Conservation (phyloP, 2,797 vertebrate species). For the Epinephelus awoara region DNA sequence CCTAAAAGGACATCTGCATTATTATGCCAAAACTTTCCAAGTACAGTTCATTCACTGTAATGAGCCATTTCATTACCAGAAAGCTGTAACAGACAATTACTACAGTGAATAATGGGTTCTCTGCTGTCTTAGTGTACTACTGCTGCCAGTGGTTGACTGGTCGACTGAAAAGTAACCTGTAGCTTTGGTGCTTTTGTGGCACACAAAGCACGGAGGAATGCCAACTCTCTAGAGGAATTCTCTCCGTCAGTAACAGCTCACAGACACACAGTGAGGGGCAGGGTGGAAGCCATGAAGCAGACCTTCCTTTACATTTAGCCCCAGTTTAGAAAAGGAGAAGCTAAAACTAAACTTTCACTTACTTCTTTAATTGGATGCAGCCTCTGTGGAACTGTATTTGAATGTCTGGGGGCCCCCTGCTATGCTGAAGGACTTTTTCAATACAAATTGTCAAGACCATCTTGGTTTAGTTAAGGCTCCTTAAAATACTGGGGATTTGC, state of each 20-base stretch:
- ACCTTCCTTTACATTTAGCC: slow-evolving; percentile 52
- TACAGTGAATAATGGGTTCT: background rate
- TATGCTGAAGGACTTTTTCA: background rate
- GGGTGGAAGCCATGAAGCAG: slow-evolving; percentile 47
- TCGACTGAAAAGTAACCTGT: slow-evolving; percentile 33
- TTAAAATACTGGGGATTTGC: background rate
- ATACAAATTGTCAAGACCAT: background rate
- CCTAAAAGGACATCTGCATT: background rate
- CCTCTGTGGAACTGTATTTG: background rate
- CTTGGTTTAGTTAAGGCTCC: background rate
- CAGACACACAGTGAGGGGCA: slow-evolving; percentile 55
- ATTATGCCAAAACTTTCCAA: background rate
- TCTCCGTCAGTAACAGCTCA: slow-evolving; percentile 51
- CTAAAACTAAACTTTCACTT: slow-evolving; percentile 6
- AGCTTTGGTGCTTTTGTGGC: slow-evolving; percentile 53
- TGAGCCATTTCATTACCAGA: background rate
- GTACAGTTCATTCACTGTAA: background rate
- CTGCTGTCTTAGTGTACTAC: background rate
- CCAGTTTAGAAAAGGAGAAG: slow-evolving; percentile 1
- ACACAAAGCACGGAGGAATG: slow-evolving; percentile 69
- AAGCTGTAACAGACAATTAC: background rate
- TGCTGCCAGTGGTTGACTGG: slow-evolving; percentile 39
- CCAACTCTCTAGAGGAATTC: slow-evolving; percentile 27
- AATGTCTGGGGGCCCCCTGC: background rate
- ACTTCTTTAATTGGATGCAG: slow-evolving; percentile 6